Conservation (phyloP, 2,888 invertebrate species). For the Nudaria mundana region DNA sequence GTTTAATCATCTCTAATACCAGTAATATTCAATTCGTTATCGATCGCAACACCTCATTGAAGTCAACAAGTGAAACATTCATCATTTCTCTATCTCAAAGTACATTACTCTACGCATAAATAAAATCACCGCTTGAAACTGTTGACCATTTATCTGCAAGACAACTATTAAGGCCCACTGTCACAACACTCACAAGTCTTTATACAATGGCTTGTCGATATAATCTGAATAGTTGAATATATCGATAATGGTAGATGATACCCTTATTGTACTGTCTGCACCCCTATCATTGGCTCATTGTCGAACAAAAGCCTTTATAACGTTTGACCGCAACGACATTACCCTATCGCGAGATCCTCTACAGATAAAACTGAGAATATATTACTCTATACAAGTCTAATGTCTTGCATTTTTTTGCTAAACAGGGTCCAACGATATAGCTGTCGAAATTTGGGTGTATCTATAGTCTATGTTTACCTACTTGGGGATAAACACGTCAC, state of each 20-base stretch:
- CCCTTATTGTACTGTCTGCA: conserved; percentile 75
- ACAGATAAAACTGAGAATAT: conserved; percentile 25
- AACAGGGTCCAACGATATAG: not conserved
- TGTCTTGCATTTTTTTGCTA: too few relatives aligned
- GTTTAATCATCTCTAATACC: not conserved
- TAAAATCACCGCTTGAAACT: conserved; percentile 5
- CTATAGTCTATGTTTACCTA: not conserved
- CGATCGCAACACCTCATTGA: conserved; percentile 12
- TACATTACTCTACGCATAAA: conserved; percentile 13
- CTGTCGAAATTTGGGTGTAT: not conserved
- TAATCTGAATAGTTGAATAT: conserved; percentile 66
- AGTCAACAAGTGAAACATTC: conserved; percentile 12
- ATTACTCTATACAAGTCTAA: conserved; percentile 20
- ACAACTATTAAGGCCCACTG: conserved; percentile 40
- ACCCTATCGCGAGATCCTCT: conserved; percentile 40
- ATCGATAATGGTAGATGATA: conserved; percentile 58
- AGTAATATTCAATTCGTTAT: not conserved
- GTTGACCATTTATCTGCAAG: conserved; percentile 25
- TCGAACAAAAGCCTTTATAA: conserved; percentile 63
- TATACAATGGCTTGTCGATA: conserved; percentile 59
- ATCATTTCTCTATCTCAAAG: conserved; percentile 14
- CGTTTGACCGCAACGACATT: conserved; percentile 44
- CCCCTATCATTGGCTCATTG: conserved; percentile 51
- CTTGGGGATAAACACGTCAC: not conserved
- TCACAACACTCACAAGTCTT: conserved; percentile 47